Evolutionary conservation across 2,888 invertebrate genomes (phyloP), one percentile per base, ranked within the genome.

Genomic region (Helicoverpa assulta): DNA sequence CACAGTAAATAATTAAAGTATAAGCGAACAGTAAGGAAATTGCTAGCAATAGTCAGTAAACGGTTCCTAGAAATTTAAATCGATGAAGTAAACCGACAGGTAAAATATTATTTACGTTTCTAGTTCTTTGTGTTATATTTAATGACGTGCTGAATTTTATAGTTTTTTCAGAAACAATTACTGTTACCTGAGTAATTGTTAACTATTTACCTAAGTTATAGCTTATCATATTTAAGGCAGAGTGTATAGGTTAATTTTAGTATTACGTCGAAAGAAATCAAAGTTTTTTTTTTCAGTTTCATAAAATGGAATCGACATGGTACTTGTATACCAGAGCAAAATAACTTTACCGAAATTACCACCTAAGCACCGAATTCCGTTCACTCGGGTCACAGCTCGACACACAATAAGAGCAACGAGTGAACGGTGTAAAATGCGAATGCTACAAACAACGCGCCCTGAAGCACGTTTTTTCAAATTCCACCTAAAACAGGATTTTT

Each of bases 41-140:
- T 67, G 63, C 53, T 57, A 53, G 43, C 3, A 62, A 53, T 50
- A 52, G 26, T 29, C 53, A 12, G 54, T 71, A 78, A 74, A 74
- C 59, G 77, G 56, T 74, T 81, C 62, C 12, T 62, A 53, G 67
- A 66, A 80, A 81, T 74, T 56, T 21, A 67, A 81, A 74, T 74
- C 68, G 67, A 81, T 73, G 53, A 56, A 63, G 63, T 43, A 7
- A 14, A 21, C 18, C 47, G 54, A 12, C 54, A 52, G 6, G 43
- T 37, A 33, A 7, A 16, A 65, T 58, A 18, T 47, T 47, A 47
- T 26, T 52, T 16, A 19, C 7, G 21, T 29, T 59, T 52, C 21
- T 14, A 12, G 29, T 54, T 43, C 16, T 19, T 37, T 53, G 14
- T 29, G 8, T 29, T 10, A n/a, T 12, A n/a, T 50, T 52, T 21